Conservation (phyloP, 2,113 vertebrate species). For the Paralichthys olivaceus region DNA sequence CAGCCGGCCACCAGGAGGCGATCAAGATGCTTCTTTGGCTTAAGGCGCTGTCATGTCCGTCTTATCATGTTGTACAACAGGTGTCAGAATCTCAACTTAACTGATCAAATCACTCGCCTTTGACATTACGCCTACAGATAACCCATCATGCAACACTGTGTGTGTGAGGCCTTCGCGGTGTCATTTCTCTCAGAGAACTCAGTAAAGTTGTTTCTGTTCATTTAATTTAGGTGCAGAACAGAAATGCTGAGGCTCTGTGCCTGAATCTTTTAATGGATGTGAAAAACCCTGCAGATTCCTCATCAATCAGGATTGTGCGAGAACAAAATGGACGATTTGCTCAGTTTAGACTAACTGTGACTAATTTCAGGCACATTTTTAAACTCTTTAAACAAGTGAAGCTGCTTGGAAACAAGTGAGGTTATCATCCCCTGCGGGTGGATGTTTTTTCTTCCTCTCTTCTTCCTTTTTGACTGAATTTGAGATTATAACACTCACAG, state of each 20-base stretch:
- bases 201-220: too few species aligned
- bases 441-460: neutral
- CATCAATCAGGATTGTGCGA: neutral
- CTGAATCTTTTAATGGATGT: neutral
- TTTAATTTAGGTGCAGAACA: too few species aligned
- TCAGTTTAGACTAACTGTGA: neutral
- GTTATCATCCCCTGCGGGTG: neutral
- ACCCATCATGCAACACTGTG: neutral
- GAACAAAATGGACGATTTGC: slow-evolving; percentile 20
- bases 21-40: too few species aligned
- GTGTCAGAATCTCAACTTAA: too few species aligned
- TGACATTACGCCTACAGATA: neutral
- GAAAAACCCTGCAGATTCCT: neutral
- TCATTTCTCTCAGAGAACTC: too few species aligned
- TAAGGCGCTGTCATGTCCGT: too few species aligned
- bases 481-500: slow-evolving; percentile 23
- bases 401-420: slow-evolving; percentile 8
- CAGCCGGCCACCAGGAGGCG: too few species aligned
- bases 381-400: slow-evolving; percentile 6
- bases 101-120: too few species aligned
- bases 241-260: too few species aligned
- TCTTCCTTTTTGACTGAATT: slow-evolving; percentile 23
- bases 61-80: too few species aligned
- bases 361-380: neutral
- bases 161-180: too few species aligned